A percentile compares a stretch with the other conserved stretches of the same genome.
These are phyloP conservation scores for Syngnathus acus DNA, from an alignment of 2,797 vertebrate species.

Conservation along the genomic window DNA sequence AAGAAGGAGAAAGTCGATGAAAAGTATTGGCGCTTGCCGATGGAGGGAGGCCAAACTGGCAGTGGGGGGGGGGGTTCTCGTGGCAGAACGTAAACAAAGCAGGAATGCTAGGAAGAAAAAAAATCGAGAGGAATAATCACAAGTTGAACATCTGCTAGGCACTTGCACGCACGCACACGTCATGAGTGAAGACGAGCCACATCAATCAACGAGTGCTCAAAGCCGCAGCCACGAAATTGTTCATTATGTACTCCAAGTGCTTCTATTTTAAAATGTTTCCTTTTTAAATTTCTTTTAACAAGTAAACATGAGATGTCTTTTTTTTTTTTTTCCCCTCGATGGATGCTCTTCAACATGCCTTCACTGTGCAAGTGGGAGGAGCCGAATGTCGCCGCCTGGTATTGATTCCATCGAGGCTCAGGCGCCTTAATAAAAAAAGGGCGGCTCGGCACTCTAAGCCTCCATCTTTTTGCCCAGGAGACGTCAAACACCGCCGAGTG, in stretches of 20 bases:
- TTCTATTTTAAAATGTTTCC: too few relatives aligned
- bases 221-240: too few relatives aligned
- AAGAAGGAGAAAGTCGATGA: conserved; percentile 12
- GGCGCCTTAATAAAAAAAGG: conserved; percentile 54
- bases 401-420: conserved; percentile 50
- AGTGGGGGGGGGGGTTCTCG: conserved; percentile 51
- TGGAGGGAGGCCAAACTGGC: conserved; percentile 52
- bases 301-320: too few relatives aligned
- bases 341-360: too few relatives aligned
- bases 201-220: not conserved
- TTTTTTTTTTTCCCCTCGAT: too few relatives aligned
- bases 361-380: too few relatives aligned
- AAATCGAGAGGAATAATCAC: conserved; percentile 17
- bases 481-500: conserved; percentile 63
- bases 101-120: conserved; percentile 49
- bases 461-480: conserved; percentile 60
- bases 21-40: conserved; percentile 34
- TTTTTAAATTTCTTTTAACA: too few relatives aligned
- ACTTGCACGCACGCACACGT: conserved; percentile 37
- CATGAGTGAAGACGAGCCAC: not conserved
- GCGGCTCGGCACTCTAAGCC: conserved; percentile 61
- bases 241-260: too few relatives aligned
- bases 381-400: not conserved
- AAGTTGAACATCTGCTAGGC: conserved; percentile 48
- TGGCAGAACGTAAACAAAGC: conserved; percentile 60